Conservation (phyloP, 2,797 vertebrate genomes). For the Pteropus rufus region DNA sequence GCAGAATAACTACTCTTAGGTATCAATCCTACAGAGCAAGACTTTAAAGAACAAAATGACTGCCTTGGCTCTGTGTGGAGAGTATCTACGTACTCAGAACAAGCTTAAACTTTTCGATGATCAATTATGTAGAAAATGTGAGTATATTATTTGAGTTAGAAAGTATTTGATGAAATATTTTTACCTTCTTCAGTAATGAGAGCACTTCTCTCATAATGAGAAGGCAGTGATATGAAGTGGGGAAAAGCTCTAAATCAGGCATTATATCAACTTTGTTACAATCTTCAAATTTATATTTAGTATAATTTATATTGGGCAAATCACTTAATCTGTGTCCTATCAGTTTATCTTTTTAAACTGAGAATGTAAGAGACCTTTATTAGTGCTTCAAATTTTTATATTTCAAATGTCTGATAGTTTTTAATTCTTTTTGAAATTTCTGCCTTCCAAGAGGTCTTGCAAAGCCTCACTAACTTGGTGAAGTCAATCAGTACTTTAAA, state of each 20-base stretch:
- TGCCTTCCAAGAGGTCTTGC: constrained; percentile 24
- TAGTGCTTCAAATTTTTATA: background rate
- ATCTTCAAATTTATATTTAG: background rate
- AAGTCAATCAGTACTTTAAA: constrained; percentile 16
- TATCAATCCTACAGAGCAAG: background rate
- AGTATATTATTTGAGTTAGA: background rate
- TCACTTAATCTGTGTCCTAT: background rate
- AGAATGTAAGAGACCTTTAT: background rate
- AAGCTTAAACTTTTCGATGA: background rate
- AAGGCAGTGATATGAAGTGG: background rate
- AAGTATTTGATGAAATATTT: background rate
- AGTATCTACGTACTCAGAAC: background rate
- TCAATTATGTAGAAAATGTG: background rate
- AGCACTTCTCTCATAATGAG: background rate
- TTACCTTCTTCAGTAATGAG: background rate
- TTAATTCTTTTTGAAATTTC: constrained; percentile 7
- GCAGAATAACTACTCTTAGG: background rate
- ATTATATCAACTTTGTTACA: background rate
- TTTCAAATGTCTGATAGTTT: background rate
- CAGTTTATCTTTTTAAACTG: background rate
- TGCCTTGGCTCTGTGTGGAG: background rate
- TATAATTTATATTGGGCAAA: background rate
- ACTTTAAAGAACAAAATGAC: background rate
- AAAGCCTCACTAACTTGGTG: constrained; percentile 19
- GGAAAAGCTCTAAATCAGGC: background rate